Base-by-base conservation (phyloP, 2,797 vertebrate genomes). In the Lophotriccus pileatus region DNA sequence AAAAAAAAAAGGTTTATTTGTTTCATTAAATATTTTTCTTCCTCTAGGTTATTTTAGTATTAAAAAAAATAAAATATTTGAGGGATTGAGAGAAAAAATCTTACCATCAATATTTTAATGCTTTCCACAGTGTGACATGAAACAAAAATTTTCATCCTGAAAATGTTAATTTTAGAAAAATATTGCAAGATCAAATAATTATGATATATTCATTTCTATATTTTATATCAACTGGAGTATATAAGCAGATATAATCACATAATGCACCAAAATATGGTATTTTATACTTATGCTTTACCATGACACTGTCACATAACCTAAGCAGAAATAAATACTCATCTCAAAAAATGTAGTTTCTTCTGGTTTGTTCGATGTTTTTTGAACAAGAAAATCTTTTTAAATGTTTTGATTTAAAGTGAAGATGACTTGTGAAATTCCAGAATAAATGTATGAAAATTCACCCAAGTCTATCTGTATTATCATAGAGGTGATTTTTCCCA, bases 1-100 rank as follows among this genome's bases (percentile, higher is more conserved):
- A 20, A 69, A 55, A 43, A 43, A 44, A 7, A 62, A 49, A 28
- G 58, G 36, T 70, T 91, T 93, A 72, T 69, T 90, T 93, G 5
- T 63, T 75, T 91, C 13, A 84, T 95, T 94, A 94, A 78, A 86
- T 72, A 50, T 72, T 74, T 97, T 94, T 77, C 21, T 58, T 66
- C 27, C 93, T 90, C 58, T 69, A 8, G 16, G 3, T 52, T 81
- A 84, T 94, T 95, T 94, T 73, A 59, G 21, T 72, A 84, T 84
- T 85, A 50, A 84, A 94, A 74, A 79, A 43, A 49, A 22, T 39
- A 39, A 39, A 27, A 18, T 4, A 28, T 7, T 27, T 53, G 30
- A 70, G 6, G 4, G 68, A 58, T 28, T 46, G 3, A 25, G 30
- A 67, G 14, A 10, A 79, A 91, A 78, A 75, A 17, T 37, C 2